phyloP scores from a whole-genome alignment of 2,888 invertebrate species.

The Ethmia dodecea region DNA sequence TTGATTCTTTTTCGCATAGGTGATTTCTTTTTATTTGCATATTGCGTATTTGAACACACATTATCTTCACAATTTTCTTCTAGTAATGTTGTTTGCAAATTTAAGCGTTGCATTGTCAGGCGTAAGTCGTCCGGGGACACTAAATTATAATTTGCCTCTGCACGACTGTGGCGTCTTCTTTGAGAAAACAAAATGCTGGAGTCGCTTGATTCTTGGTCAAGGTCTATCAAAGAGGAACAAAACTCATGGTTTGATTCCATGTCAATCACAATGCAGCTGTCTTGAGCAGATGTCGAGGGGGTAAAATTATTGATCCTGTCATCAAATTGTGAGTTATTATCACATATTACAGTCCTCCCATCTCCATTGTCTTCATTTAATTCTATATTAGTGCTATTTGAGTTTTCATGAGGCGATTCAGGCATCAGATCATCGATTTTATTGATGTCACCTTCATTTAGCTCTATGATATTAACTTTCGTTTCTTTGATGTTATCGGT shows the following conservation, averaged over 20 bases:
- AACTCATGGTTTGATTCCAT: slow-evolving; percentile 2
- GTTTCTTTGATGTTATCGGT: no score
- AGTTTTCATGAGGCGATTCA: no score
- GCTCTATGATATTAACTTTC: no score
- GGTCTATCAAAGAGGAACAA: not conserved
- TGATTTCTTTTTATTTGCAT: slow-evolving; percentile 41
- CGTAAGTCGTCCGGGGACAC: slow-evolving; percentile 37
- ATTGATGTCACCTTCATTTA: no score
- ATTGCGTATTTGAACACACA: slow-evolving; percentile 10
- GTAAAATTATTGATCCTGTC: not conserved
- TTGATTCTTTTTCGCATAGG: slow-evolving; percentile 48
- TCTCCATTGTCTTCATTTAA: no score
- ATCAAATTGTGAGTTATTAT: not conserved
- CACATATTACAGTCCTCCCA: no score
- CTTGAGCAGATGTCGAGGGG: not conserved
- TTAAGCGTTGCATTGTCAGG: slow-evolving; percentile 40
- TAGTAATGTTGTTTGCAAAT: slow-evolving; percentile 32
- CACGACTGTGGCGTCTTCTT: slow-evolving; percentile 9
- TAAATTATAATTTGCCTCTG: slow-evolving; percentile 24
- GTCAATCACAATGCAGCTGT: not conserved
- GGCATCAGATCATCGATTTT: no score
- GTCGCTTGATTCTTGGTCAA: slow-evolving; percentile 19
- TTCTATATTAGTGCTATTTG: no score
- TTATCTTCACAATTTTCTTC: slow-evolving; percentile 46
- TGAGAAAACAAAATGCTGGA: slow-evolving; percentile 22